Percentiles rank a stretch among this genome's conserved stretches.
Evolutionary conservation across 2,888 invertebrate genomes (phyloP).

Genomic region (Apotomis turbidana): DNA sequence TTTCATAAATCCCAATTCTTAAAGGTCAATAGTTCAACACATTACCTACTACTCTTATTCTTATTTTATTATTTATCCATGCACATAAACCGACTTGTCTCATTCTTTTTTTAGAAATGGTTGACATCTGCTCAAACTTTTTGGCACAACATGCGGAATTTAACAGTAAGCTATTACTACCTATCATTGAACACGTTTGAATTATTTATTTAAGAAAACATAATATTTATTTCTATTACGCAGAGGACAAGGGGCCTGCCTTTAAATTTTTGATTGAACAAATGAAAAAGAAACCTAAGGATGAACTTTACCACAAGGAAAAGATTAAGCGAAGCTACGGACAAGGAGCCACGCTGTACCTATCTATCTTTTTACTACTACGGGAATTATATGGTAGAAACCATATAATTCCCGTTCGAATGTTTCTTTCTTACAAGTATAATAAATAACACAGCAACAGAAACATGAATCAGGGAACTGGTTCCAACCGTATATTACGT

Average conservation of each 20-base stretch:
- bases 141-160: constrained; percentile 69
- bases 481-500: too few species aligned
- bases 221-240: constrained; percentile 16
- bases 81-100: not conserved
- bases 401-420: too few species aligned
- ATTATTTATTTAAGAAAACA: not conserved
- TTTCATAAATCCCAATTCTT: too few species aligned
- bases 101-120: constrained; percentile 61
- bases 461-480: too few species aligned
- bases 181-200: too few species aligned
- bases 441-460: too few species aligned
- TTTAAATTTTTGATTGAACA: constrained; percentile 59
- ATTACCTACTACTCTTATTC: too few species aligned
- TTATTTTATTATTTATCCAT: too few species aligned
- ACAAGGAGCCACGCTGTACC: constrained; percentile 66
- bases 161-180: constrained; percentile 62
- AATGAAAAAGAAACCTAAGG: constrained; percentile 58
- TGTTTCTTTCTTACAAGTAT: too few species aligned
- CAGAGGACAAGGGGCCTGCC: constrained; percentile 73
- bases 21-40: too few species aligned
- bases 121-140: constrained; percentile 66
- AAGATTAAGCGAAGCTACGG: constrained; percentile 55
- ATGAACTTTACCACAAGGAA: constrained; percentile 58
- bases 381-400: too few species aligned
- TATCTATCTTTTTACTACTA: constrained; percentile 19